Base-by-base conservation (phyloP, 2,797 vertebrate species). In the Perodicticus potto region DNA sequence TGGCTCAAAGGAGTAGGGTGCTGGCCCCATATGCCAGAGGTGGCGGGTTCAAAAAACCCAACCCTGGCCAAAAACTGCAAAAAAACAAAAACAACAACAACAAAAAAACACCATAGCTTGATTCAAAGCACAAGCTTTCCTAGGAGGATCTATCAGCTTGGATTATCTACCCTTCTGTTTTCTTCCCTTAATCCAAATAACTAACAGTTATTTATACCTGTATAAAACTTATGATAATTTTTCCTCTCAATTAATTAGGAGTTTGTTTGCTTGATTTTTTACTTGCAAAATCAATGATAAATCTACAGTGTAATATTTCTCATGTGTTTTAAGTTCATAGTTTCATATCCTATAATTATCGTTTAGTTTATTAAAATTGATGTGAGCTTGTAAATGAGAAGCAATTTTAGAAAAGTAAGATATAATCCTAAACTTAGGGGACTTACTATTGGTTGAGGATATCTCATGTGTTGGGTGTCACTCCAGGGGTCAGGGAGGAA, bases 331-430 rank as follows among this genome's bases (percentile, higher is more conserved):
- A 96, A 91, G 49, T 72, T 94, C 80, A 49, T 72, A 16, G 89
- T 93, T 96, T 95, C 70, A 91, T 32, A 86, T 78, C 27, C 34
- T 40, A 7, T 14, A 11, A 76, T n/a, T 70, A 25, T 37, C 86
- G 27, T n/a, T 37, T 73, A 83, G 32, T 40, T 78, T 81, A 53
- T 53, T 67, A 85, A 88, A 87, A 77, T 57, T 20, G 14, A 43
- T 72, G 8, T 65, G 34, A 70, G 34, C 11, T 87, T 89, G 16
- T n/a, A 94, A 93, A 43, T 61, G 23, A 59, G 59, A 55, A 86
- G 27, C 43, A 81, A 32, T 82, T 94, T 94, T 49, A 86, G 29
- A 11, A 78, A 67, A 86, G 37, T 27, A 85, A 87, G 73, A 59
- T 5, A 11, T 49, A 25, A 65, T 80, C 25, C 23, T 81, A 65